Percentiles rank a stretch among this genome's conserved stretches.
These are phyloP conservation scores for Macrobrachium rosenbergii DNA, from an alignment of 1,140 invertebrate genomes.

Conservation along the genomic window DNA sequence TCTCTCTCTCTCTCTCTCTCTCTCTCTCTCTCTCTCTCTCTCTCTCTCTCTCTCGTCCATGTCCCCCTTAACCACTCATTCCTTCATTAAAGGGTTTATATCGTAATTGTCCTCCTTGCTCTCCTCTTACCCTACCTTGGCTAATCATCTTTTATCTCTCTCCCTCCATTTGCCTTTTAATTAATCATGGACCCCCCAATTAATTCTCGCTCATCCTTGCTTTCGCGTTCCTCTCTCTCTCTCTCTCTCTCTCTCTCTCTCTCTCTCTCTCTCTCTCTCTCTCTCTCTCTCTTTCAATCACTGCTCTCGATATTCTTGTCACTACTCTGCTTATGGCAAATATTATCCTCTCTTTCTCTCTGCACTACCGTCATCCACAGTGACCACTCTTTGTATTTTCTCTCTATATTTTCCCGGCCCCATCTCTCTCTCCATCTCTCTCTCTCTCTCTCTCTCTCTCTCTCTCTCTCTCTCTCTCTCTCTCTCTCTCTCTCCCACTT, in stretches of 20 bases:
- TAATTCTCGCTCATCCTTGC: neutral
- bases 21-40: neutral
- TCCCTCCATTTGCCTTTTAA: neutral
- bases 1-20: neutral
- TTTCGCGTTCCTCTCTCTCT: constrained; percentile 1
- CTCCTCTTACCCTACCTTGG: neutral
- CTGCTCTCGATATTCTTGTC: neutral
- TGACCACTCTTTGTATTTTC: no score
- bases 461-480: no score
- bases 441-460: no score
- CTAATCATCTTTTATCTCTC: constrained; percentile 2
- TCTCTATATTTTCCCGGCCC: no score
- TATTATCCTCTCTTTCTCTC: neutral
- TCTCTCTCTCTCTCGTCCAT: neutral
- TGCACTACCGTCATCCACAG: neutral
- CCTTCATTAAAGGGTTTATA: neutral
- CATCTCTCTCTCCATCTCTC: no score
- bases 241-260: constrained; percentile 14
- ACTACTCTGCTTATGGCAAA: neutral
- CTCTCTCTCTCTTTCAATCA: neutral
- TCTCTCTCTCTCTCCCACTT: no score
- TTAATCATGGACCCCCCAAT: neutral
- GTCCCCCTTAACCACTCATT: neutral
- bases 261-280: constrained; percentile 13
- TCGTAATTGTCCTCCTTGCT: neutral